Evolutionary conservation across 1,140 invertebrate species (phyloP), one percentile per base, ranked within the genome.

Genomic region (Andricus grossulariae): DNA sequence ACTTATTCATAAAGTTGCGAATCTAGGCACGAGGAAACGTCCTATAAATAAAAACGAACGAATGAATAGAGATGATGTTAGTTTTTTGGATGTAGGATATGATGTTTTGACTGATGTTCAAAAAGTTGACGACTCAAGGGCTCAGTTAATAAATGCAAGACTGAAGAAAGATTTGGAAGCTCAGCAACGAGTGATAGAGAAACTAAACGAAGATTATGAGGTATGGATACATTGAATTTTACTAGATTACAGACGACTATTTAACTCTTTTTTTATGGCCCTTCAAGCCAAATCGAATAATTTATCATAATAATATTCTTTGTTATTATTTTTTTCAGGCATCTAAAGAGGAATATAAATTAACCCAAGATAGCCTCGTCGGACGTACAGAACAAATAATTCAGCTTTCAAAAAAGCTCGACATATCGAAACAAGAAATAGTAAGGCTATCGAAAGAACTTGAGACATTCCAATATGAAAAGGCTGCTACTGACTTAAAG

Each of bases 121-220:
- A 76, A 75, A 75, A 52, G 45, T 80, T 32, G 71, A 84, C 25
- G 50, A 82, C 19, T 75, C 71, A 13, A 80, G 82, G 54, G 73
- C 83, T 10, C 78, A 81, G 49, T 72, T 78, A 50, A 79, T 76
- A 8, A 90, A 89, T 54, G 71, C 82, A 70, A 89, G 80, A 80
- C 82, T 90, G 66, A 74, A 73, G 18, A 74, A 76, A 45, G 83
- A 86, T 21, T 75, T 91, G 75, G 81, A 80, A 50, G 81, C 76
- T 7, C 86, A 90, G 60, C 88, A 82, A 66, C 74, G 78, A 71
- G 18, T 80, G 49, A 81, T 86, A 1, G 74, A 83, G 10, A 84
- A 86, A 19, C 75, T 91, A 39, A 85, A 74, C 12, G 82, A 84
- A 45, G 82, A 89, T 81, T 86, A 81, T 21, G 82, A 91, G 80